Evolutionary conservation across 2,888 invertebrate genomes (phyloP).

Genomic region (Acleris holmiana): DNA sequence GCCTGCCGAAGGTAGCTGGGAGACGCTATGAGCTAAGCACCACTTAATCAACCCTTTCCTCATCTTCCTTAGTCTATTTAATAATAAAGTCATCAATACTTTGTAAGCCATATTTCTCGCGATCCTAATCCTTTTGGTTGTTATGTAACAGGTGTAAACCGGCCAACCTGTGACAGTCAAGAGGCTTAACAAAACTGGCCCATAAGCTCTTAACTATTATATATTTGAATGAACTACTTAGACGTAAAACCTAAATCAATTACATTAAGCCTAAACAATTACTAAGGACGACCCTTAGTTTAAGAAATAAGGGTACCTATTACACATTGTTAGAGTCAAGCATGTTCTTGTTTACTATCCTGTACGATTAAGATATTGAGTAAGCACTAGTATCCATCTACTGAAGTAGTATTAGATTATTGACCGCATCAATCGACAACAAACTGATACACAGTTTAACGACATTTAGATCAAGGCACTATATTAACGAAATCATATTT

Average conservation of each 20-base stretch:
- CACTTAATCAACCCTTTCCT: slow-evolving; percentile 1
- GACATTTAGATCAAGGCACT: too few relatives aligned
- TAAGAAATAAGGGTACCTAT: slow-evolving; percentile 33
- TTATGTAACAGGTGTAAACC: neutral
- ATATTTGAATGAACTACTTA: neutral
- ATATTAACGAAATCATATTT: too few relatives aligned
- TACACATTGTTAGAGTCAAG: slow-evolving; percentile 26
- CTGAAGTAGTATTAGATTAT: too few relatives aligned
- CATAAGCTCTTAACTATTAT: too few relatives aligned
- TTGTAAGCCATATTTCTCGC: neutral
- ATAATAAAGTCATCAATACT: neutral
- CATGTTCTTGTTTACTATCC: slow-evolving; percentile 2
- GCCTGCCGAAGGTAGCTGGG: slow-evolving; percentile 6
- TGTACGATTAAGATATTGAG: too few relatives aligned
- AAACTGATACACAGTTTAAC: too few relatives aligned
- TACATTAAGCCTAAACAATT: slow-evolving; percentile 22
- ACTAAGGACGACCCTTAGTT: slow-evolving; percentile 20
- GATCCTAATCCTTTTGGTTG: neutral
- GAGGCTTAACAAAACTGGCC: too few relatives aligned
- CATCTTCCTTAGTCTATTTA: neutral
- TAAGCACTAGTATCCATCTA: too few relatives aligned
- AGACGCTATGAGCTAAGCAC: neutral
- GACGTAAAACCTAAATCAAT: slow-evolving; percentile 19
- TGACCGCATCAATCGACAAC: too few relatives aligned
- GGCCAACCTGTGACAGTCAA: too few relatives aligned